These are phyloP conservation scores for Todus mexicanus DNA, from an alignment of 2,797 vertebrate species.

Conservation along the genomic window DNA sequence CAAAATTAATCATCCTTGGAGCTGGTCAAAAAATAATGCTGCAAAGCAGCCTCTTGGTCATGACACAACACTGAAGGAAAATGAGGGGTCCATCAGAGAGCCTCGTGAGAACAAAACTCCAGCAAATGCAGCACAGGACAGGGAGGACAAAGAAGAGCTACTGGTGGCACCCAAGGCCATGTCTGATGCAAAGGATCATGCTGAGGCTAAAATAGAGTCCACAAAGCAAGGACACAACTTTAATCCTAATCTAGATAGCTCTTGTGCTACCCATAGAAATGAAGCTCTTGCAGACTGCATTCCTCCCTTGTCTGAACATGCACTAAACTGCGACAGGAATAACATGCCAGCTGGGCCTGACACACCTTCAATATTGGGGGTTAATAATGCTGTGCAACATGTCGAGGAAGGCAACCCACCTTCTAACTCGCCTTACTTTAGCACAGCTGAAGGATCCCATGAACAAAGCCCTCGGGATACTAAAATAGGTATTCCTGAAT, in stretches of 20 bases:
- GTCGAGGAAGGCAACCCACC: not conserved
- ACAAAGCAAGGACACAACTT: not conserved
- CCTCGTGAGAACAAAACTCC: not conserved
- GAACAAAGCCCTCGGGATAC: not conserved
- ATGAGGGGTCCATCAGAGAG: not conserved
- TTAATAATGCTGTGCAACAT: not conserved
- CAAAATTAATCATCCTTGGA: constrained; percentile 59
- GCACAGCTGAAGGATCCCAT: not conserved
- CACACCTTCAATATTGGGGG: not conserved
- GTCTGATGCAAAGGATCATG: not conserved
- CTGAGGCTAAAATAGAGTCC: not conserved
- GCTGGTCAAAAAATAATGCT: constrained; percentile 63
- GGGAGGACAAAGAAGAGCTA: not conserved
- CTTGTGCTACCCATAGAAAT: not conserved
- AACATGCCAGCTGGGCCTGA: not conserved
- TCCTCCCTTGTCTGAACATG: not conserved
- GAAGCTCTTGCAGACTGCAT: not conserved
- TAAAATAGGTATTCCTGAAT: not conserved
- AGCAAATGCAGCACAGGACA: not conserved
- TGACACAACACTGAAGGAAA: not conserved
- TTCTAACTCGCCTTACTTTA: not conserved
- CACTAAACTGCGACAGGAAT: not conserved
- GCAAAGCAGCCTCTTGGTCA: not conserved
- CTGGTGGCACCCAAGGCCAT: not conserved
- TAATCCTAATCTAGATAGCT: not conserved